phyloP scores from a whole-genome alignment of 2,113 vertebrate genomes.

The Eulemur rufifrons region DNA sequence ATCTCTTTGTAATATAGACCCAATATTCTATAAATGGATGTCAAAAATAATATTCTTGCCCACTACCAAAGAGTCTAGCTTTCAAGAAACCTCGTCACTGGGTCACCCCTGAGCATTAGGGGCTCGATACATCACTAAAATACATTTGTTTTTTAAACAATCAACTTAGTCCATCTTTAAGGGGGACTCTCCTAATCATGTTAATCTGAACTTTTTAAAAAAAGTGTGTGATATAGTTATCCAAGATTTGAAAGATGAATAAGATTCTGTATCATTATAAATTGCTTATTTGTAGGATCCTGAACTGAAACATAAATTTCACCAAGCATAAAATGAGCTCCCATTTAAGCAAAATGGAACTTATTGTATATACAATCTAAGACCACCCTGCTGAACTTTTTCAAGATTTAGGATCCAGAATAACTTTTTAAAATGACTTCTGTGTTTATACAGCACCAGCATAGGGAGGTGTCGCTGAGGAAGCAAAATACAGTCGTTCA shows the following conservation, averaged over 20 bases:
- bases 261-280: not conserved
- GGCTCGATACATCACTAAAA: not conserved
- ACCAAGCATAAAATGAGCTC: not conserved
- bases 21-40: too few species aligned
- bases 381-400: not conserved
- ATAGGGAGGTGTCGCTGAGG: not conserved
- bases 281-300: not conserved
- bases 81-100: not conserved
- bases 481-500: not conserved
- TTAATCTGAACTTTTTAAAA: not conserved
- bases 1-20: not conserved
- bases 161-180: not conserved
- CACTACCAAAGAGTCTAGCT: not conserved
- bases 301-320: not conserved
- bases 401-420: not conserved
- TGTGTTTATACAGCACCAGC: not conserved
- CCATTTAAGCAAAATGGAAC: not conserved
- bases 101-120: not conserved
- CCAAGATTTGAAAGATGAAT: not conserved
- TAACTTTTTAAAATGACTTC: not conserved
- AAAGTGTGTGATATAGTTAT: not conserved
- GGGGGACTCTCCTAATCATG: not conserved
- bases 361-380: not conserved
- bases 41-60: too few species aligned
- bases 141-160: not conserved